These are phyloP conservation scores for Numenius phaeopus DNA, from an alignment of 2,797 vertebrate species.

Conservation along the genomic window DNA sequence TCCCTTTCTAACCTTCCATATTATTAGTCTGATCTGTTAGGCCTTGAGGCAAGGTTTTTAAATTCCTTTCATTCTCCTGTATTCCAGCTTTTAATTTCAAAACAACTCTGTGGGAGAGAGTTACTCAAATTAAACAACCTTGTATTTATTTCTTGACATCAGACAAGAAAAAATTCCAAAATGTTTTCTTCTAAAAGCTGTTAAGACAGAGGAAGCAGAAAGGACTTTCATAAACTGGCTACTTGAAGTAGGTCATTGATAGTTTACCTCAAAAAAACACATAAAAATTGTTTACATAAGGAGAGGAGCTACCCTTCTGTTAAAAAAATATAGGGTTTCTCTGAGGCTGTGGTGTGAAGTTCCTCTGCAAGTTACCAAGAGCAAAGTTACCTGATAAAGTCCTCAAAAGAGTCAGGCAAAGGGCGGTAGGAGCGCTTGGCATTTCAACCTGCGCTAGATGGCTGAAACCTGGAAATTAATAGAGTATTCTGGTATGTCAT, in stretches of 20 bases:
- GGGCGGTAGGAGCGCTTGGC: not conserved
- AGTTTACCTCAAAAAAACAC: not conserved
- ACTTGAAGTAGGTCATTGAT: not conserved
- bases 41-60: constrained; percentile 25
- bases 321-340: not conserved
- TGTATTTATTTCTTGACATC: constrained; percentile 19
- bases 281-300: not conserved
- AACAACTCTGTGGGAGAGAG: not conserved
- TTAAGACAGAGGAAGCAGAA: not conserved
- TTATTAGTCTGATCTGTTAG: not conserved
- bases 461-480: not conserved
- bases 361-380: not conserved
- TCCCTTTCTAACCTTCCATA: not conserved
- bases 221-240: not conserved
- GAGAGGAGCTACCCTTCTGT: not conserved
- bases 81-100: constrained; percentile 43
- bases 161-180: not conserved
- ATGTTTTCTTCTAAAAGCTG: constrained; percentile 1
- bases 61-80: constrained; percentile 58
- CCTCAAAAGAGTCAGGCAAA: not conserved
- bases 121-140: not conserved
- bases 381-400: not conserved
- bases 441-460: accelerated
- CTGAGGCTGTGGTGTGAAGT: not conserved
- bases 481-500: not conserved